Percentiles rank a stretch among this genome's conserved stretches.
These are phyloP conservation scores for Conomelus anceps DNA, from an alignment of 2,888 invertebrate species.

Conservation along the genomic window DNA sequence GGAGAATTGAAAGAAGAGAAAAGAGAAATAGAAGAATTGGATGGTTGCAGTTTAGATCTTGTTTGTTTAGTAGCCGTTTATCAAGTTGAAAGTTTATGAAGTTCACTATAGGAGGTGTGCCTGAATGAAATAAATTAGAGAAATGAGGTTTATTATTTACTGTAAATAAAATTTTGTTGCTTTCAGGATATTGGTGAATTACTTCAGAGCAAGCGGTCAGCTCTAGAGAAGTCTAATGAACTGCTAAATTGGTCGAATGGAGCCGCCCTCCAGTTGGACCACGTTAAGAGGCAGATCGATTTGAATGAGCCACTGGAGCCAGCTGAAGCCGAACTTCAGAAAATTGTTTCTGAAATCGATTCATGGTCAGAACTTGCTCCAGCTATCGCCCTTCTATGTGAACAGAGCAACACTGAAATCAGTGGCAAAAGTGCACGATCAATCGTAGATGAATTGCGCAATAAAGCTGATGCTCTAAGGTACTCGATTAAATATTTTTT, in stretches of 20 bases:
- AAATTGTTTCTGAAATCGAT: slow-evolving; percentile 57
- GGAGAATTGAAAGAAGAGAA: no score
- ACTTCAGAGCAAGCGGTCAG: slow-evolving; percentile 63
- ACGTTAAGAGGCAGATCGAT: slow-evolving; percentile 70
- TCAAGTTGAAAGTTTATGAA: no score
- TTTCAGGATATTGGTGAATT: slow-evolving; percentile 57
- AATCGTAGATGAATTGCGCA: slow-evolving; percentile 18
- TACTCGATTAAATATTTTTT: no score
- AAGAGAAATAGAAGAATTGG: no score
- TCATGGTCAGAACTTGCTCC: slow-evolving; percentile 65
- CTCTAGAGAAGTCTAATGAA: slow-evolving; percentile 76
- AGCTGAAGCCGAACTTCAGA: slow-evolving; percentile 55
- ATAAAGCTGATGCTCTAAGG: slow-evolving; percentile 22
- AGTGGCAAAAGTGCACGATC: slow-evolving; percentile 18
- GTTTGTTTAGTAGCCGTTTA: no score
- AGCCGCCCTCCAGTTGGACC: slow-evolving; percentile 67
- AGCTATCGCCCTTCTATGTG: slow-evolving; percentile 48
- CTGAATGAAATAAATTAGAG: no score
- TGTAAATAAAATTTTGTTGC: slow-evolving; percentile 13
- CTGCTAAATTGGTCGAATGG: slow-evolving; percentile 75
- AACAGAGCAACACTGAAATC: slow-evolving; percentile 20
- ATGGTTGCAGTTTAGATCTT: no score
- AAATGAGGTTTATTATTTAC: not conserved
- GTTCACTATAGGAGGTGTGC: no score
- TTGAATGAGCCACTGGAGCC: slow-evolving; percentile 46